phyloP scores from a whole-genome alignment of 2,888 invertebrate genomes.

The Plagiodera versicolora region DNA sequence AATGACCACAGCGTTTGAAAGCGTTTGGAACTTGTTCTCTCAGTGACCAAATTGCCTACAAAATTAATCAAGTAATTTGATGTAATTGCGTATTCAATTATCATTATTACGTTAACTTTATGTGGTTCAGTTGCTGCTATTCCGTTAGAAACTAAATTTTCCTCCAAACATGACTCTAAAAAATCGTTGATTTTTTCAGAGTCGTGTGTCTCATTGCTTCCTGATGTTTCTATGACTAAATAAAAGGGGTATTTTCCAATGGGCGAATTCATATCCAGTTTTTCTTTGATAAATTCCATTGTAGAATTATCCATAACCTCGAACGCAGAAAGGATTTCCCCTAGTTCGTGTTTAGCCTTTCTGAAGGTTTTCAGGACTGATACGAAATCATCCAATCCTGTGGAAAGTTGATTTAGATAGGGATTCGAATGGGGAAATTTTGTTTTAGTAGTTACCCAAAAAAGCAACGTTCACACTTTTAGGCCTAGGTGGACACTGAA shows the following conservation, averaged over 20 bases:
- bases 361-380: slow-evolving; percentile 75
- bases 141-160: slow-evolving; percentile 76
- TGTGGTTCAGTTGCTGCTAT: slow-evolving; percentile 77
- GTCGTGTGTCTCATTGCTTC: slow-evolving; percentile 82
- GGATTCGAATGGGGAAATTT: too few relatives aligned
- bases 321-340: slow-evolving; percentile 91
- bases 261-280: slow-evolving; percentile 63
- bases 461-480: slow-evolving; percentile 47
- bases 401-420: slow-evolving; percentile 28
- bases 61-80: slow-evolving; percentile 10
- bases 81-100: too few relatives aligned
- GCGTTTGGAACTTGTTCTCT: slow-evolving; percentile 82
- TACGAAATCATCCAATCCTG: slow-evolving; percentile 76
- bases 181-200: slow-evolving; percentile 80
- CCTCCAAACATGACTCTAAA: slow-evolving; percentile 70
- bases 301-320: slow-evolving; percentile 86
- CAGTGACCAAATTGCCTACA: slow-evolving; percentile 77
- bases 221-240: slow-evolving; percentile 82
- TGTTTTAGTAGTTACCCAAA: neutral
- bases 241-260: slow-evolving; percentile 76
- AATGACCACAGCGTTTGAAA: slow-evolving; percentile 70
- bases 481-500: slow-evolving; percentile 84
- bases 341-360: slow-evolving; percentile 72
- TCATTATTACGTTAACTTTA: slow-evolving; percentile 67
- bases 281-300: slow-evolving; percentile 64